Conservation (phyloP, 2,797 vertebrate genomes). For the Epinephelus awoara region DNA sequence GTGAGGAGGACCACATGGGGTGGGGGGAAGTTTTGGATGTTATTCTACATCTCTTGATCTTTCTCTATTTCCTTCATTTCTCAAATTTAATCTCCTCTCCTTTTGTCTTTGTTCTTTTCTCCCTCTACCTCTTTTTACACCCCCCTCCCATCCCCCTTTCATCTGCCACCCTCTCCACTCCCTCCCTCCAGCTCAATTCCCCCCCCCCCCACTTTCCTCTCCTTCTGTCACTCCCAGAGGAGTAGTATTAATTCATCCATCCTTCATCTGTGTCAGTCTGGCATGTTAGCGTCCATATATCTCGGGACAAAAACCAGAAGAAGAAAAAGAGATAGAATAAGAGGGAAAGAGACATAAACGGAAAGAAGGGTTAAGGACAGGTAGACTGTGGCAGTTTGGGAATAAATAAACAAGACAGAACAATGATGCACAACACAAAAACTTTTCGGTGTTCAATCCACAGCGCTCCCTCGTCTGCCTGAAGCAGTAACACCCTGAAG, state of each 20-base stretch:
- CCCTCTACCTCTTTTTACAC: background rate
- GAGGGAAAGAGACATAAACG: background rate
- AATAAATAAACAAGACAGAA: conserved; percentile 30
- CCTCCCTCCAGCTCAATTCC: background rate
- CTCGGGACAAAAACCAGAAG: background rate
- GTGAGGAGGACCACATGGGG: conserved; percentile 28
- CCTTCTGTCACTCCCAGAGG: background rate
- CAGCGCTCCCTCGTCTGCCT: conserved; percentile 30
- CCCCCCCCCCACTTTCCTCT: background rate
- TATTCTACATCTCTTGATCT: conserved; percentile 7
- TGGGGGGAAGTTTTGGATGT: background rate
- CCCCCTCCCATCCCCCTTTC: background rate
- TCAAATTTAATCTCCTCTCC: background rate
- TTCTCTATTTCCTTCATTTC: background rate
- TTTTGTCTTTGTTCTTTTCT: background rate
- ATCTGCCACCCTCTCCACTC: background rate
- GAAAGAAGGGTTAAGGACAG: background rate
- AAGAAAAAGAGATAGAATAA: background rate
- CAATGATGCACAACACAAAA: conserved; percentile 13
- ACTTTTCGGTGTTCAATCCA: background rate
- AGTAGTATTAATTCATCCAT: conserved; percentile 20
- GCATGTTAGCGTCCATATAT: background rate
- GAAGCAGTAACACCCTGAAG: conserved; percentile 43
- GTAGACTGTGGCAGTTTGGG: conserved; percentile 1
- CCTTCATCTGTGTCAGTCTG: conserved; percentile 16